phyloP scores from a whole-genome alignment of 2,797 vertebrate genomes.

The Sebastes trivittatus region DNA sequence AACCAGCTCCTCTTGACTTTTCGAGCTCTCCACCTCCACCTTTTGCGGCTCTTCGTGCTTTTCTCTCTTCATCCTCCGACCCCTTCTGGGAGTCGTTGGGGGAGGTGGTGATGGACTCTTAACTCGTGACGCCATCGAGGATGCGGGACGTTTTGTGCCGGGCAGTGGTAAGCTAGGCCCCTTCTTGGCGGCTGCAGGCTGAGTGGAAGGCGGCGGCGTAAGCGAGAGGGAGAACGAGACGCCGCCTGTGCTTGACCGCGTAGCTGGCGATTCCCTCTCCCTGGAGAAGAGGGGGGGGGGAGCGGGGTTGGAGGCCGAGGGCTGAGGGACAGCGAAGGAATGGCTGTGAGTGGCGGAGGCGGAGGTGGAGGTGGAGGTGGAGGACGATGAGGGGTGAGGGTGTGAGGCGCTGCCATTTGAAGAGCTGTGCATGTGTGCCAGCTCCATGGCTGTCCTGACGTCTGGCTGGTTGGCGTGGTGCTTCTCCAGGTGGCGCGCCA shows the following conservation, averaged over 20 bases:
- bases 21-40: conserved; percentile 64
- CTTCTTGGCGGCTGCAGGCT: conserved; percentile 53
- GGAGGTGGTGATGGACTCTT: conserved; percentile 66
- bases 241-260: conserved; percentile 55
- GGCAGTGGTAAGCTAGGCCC: conserved; percentile 31
- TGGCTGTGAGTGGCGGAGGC: conserved; percentile 62
- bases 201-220: conserved; percentile 62
- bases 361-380: conserved; percentile 50
- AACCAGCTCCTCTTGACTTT: conserved; percentile 73
- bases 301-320: conserved; percentile 60
- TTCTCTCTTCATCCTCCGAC: conserved; percentile 78
- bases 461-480: conserved; percentile 84
- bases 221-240: conserved; percentile 84
- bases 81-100: conserved; percentile 63
- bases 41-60: conserved; percentile 70
- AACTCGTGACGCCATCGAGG: conserved; percentile 35
- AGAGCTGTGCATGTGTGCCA: conserved; percentile 71
- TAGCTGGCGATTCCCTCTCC: conserved; percentile 69
- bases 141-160: conserved; percentile 36
- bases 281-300: conserved; percentile 75
- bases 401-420: conserved; percentile 58
- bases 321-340: conserved; percentile 74
- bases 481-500: conserved; percentile 85
- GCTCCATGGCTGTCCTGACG: conserved; percentile 83
- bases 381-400: conserved; percentile 55